phyloP scores from a whole-genome alignment of 2,797 vertebrate species.

The Pipistrellus nathusii region DNA sequence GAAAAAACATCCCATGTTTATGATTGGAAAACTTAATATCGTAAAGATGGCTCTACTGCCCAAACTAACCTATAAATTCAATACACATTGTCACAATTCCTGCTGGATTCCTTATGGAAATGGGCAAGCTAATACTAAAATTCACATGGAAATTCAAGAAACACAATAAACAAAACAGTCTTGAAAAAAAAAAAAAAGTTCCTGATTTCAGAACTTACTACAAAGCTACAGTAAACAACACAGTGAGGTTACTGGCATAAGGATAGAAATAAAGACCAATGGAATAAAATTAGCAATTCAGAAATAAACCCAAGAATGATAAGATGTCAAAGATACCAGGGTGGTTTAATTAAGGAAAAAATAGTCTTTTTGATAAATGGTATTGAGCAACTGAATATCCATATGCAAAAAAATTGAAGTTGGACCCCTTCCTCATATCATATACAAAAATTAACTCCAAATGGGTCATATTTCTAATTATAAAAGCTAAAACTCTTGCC shows the following conservation, averaged over 20 bases:
- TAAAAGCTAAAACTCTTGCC: not conserved
- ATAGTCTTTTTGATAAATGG: not conserved
- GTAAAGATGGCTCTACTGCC: not conserved
- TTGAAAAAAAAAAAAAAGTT: not conserved
- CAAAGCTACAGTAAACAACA: not conserved
- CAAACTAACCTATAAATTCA: not conserved
- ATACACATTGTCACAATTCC: not conserved
- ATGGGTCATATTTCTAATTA: not conserved
- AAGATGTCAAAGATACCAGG: not conserved
- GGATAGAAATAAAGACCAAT: not conserved
- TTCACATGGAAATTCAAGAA: not conserved
- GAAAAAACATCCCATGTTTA: not conserved
- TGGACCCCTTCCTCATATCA: not conserved
- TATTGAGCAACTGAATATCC: not conserved
- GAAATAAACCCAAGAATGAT: not conserved
- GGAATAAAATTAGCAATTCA: not conserved
- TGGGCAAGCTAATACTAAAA: constrained; percentile 17
- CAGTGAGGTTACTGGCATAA: not conserved
- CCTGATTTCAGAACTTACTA: not conserved
- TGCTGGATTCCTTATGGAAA: not conserved
- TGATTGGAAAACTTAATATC: not conserved
- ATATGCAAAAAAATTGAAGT: not conserved
- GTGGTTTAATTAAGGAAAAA: not conserved
- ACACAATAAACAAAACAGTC: not conserved
- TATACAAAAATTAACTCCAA: not conserved